These are phyloP conservation scores for Notoglanidium macrostoma DNA, from an alignment of 2,797 vertebrate species.

Conservation along the genomic window DNA sequence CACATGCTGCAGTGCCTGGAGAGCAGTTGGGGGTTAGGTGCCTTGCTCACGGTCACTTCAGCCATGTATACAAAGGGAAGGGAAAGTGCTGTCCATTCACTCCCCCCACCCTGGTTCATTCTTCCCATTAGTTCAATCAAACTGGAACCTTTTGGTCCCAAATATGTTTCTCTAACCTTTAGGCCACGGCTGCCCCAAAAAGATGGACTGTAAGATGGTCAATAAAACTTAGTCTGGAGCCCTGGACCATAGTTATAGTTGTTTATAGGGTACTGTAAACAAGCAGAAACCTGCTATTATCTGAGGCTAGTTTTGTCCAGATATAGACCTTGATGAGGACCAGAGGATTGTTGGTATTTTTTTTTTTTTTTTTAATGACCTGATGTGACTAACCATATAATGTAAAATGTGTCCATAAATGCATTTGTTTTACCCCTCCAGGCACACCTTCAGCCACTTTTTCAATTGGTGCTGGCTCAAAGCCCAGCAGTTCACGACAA, in stretches of 20 bases:
- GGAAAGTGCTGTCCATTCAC: no score
- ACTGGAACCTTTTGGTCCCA: no score
- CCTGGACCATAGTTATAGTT: neutral
- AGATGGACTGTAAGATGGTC: no score
- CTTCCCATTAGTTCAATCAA: no score
- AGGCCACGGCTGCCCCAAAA: no score
- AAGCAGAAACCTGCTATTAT: neutral
- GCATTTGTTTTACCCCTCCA: conserved; percentile 55
- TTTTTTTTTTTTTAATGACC: neutral
- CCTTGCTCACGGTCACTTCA: no score
- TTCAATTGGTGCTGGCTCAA: conserved; percentile 91
- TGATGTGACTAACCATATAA: neutral
- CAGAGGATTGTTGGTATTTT: neutral
- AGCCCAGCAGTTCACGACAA: conserved; percentile 80
- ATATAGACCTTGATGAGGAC: neutral
- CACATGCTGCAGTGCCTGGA: no score
- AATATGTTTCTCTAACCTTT: no score
- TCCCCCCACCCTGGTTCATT: no score
- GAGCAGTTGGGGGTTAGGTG: no score
- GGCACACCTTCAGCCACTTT: conserved; percentile 80
- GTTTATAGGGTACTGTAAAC: neutral
- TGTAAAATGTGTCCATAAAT: neutral
- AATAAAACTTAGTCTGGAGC: no score
- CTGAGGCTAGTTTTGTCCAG: neutral
- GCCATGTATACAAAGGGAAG: no score